Base-by-base conservation (phyloP, 2,113 vertebrate species). In the Mohoua ochrocephala region DNA sequence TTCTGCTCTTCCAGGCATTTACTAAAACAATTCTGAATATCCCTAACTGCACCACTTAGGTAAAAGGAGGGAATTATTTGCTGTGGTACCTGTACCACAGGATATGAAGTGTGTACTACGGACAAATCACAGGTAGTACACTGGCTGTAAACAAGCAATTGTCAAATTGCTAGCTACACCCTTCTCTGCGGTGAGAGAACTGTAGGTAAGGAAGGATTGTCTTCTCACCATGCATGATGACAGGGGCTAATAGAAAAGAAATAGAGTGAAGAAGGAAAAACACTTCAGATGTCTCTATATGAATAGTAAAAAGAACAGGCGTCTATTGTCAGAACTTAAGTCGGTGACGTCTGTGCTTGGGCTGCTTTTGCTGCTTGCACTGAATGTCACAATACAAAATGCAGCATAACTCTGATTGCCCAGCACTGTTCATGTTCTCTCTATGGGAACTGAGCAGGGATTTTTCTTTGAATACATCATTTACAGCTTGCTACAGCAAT, bases 401-500 rank as follows among this genome's bases (percentile, higher is more conserved):
- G 69, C 59, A 95, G 79, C 90, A 50, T 35, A 94, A 73, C 57
- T 94, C 87, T 94, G 91, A 96, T 95, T 96, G 87, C 87, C 84
- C 87, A 89, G 73, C 81, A 68, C 91, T 77, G 76, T 86, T 96
- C 82, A 1, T 91, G 57, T 68, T 91, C 95, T 96, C 78, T 91
- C 84, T 91, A 37, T 83, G 92, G 78, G 92, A 97, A 92, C 91
- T 73, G 79, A 91, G 70, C 91, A 93, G 91, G 50, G 73, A 84
- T 95, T 97, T 95, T 96, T 92, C 96, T 87, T 93, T 85, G 93
- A 97, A 97, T 96, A 79, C 85, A 91, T 85, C 82, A 89, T 93
- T 93, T 96, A 94, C 82, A 95, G 89, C 80, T 95, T 94, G 87
- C 81, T 73, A 87, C 88, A 94, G 82, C 70, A 79, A 88, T 94